Evolutionary conservation across 2,113 vertebrate species (phyloP).

Genomic region (Anser brachyrhynchus): DNA sequence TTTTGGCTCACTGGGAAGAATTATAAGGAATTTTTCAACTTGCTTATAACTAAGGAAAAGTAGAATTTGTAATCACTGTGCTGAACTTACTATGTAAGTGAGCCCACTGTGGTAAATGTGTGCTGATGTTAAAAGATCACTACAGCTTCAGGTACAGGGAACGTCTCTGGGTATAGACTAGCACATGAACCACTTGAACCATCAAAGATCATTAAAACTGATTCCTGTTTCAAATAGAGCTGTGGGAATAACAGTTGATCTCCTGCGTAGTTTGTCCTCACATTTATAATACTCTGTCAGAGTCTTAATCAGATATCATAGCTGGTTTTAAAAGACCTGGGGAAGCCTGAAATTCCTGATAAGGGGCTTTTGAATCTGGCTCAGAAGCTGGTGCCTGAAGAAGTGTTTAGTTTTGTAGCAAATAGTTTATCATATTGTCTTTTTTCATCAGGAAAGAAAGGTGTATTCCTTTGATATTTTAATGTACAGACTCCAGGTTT

Average conservation of each 20-base stretch:
- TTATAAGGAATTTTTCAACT: not conserved
- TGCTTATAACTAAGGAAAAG: not conserved
- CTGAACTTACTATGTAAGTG: not conserved
- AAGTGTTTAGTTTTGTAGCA: not conserved
- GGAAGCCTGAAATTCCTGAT: not conserved
- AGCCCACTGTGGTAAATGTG: not conserved
- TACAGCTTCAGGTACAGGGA: not conserved
- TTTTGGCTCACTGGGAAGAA: not conserved
- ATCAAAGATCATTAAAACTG: not conserved
- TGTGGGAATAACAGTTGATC: not conserved
- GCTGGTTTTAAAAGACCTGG: not conserved
- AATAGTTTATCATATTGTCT: not conserved
- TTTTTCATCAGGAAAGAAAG: not conserved
- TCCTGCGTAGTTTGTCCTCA: not conserved
- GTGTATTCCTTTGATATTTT: not conserved
- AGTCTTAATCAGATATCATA: not conserved
- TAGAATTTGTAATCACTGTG: not conserved
- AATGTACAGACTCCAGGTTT: not conserved
- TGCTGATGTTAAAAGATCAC: fast-evolving
- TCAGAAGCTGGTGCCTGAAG: not conserved
- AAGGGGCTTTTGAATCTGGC: not conserved
- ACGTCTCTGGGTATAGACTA: not conserved
- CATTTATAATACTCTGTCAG: not conserved
- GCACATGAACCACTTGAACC: not conserved
- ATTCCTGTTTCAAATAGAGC: not conserved